phyloP scores from a whole-genome alignment of 2,797 vertebrate genomes.

The Argya squamiceps region DNA sequence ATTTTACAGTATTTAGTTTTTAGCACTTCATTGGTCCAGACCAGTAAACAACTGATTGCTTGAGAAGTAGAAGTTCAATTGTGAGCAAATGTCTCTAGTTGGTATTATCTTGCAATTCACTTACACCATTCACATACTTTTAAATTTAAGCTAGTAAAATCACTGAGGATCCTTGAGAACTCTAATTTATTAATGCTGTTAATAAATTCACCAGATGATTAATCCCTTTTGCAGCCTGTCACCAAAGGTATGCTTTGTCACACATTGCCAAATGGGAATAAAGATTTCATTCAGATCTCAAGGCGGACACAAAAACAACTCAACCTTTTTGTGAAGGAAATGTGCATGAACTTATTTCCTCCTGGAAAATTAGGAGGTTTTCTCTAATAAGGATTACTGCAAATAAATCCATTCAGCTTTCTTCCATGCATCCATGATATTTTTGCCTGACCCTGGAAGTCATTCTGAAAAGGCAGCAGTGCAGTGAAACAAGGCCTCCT shows the following conservation, averaged over 20 bases:
- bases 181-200: not conserved
- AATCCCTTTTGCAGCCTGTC: not conserved
- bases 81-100: not conserved
- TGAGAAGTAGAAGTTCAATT: constrained; percentile 13
- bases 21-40: constrained; percentile 52
- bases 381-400: not conserved
- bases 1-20: constrained; percentile 69
- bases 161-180: not conserved
- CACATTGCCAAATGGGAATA: not conserved
- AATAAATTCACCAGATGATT: not conserved
- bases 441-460: not conserved
- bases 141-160: not conserved
- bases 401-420: not conserved
- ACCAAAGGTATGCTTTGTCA: not conserved
- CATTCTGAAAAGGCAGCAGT: not conserved
- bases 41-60: constrained; percentile 57
- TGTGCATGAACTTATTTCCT: not conserved
- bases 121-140: not conserved
- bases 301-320: not conserved
- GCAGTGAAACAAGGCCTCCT: not conserved
- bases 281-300: not conserved
- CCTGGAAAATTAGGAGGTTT: not conserved
- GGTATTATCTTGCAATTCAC: not conserved
- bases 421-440: not conserved
- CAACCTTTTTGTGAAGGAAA: not conserved